Conservation (phyloP, 2,113 vertebrate genomes). For the Boleophthalmus pectinirostris region DNA sequence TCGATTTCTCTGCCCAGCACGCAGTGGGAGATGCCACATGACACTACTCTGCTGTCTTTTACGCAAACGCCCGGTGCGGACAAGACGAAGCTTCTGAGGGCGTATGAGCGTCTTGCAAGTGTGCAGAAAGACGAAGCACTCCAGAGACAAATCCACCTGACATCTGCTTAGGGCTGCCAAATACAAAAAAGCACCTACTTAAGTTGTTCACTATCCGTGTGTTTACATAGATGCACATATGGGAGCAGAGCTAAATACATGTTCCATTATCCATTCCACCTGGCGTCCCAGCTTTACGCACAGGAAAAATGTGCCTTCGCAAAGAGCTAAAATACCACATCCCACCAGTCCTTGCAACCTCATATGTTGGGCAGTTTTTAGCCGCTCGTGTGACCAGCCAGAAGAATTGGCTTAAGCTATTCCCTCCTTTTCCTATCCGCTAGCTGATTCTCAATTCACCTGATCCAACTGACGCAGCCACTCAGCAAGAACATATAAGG, state of each 20-base stretch:
- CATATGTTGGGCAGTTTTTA: not conserved
- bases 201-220: not conserved
- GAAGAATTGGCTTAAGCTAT: constrained; percentile 4
- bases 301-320: constrained; percentile 52
- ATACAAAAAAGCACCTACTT: not conserved
- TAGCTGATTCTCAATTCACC: constrained; percentile 12
- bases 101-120: not conserved
- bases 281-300: not conserved
- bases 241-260: constrained; percentile 19
- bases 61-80: constrained; percentile 1
- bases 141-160: not conserved
- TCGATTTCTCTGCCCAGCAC: not conserved
- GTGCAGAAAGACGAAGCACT: not conserved
- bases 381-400: constrained; percentile 21
- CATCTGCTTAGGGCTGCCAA: not conserved
- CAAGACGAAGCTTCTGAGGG: not conserved
- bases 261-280: constrained; percentile 1
- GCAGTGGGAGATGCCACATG: constrained; percentile 2
- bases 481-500: not conserved
- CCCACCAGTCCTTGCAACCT: not conserved
- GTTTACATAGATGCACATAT: not conserved
- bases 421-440: not conserved
- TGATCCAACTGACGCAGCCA: constrained; percentile 19
- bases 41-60: not conserved
- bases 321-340: constrained; percentile 21